These are phyloP conservation scores for Elachura formosa DNA, from an alignment of 2,113 vertebrate genomes.

Conservation along the genomic window DNA sequence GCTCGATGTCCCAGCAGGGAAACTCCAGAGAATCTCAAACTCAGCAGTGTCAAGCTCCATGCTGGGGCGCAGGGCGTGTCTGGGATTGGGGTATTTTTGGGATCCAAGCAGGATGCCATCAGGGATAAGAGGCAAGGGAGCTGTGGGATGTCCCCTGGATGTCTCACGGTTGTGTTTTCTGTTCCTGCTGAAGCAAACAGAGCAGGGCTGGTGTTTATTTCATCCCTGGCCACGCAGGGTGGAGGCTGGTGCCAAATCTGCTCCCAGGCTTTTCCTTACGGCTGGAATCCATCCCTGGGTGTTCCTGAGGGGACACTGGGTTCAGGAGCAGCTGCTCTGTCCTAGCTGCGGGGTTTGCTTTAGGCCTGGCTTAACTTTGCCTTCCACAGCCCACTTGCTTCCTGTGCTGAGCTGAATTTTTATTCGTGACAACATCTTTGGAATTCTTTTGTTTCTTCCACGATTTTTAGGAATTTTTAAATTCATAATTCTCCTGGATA, in stretches of 20 bases:
- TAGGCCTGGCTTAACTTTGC: neutral
- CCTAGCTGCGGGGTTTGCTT: neutral
- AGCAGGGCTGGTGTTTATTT: neutral
- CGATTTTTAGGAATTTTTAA: neutral
- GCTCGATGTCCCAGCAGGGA: neutral
- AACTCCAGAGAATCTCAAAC: neutral
- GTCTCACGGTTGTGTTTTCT: neutral
- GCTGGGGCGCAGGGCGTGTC: neutral
- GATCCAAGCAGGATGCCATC: neutral
- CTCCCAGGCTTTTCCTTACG: neutral
- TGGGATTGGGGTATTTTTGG: neutral
- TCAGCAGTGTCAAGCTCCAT: neutral
- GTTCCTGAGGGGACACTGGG: neutral
- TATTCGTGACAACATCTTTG: neutral
- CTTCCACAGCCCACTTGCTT: neutral
- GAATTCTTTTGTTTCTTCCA: neutral
- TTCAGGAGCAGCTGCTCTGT: neutral
- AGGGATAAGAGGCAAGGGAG: neutral
- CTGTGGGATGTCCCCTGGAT: neutral
- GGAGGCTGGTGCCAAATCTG: neutral
- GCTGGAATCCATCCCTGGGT: neutral
- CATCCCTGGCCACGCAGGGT: neutral
- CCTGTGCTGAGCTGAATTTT: accelerated
- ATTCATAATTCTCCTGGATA: neutral
- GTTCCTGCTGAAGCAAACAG: slow-evolving; percentile 16